These are phyloP conservation scores for Strongylocentrotus purpuratus DNA, from an alignment of 35 echinoderm and acorn worm genomes.

Conservation along the genomic window DNA sequence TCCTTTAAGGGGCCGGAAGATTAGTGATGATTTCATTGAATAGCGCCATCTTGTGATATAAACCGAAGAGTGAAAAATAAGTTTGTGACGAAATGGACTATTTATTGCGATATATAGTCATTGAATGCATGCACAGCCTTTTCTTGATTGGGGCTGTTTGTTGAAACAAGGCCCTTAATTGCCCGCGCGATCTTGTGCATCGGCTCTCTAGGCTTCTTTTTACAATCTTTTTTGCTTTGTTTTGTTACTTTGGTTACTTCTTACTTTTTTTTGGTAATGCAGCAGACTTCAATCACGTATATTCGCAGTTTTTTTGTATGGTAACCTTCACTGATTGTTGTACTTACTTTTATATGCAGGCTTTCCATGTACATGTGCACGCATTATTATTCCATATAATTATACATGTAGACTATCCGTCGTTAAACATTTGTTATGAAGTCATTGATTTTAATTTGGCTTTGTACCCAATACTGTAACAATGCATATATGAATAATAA, in stretches of 20 bases:
- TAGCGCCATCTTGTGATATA: too few species aligned
- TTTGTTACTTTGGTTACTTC: too few species aligned
- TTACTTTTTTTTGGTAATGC: neutral
- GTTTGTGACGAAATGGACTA: too few species aligned
- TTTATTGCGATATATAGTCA: too few species aligned
- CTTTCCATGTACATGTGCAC: neutral
- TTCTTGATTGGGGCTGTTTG: conserved; percentile 5
- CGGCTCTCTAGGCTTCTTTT: neutral
- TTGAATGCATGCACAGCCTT: too few species aligned
- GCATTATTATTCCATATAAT: too few species aligned
- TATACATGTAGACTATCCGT: neutral
- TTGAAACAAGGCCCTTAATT: neutral
- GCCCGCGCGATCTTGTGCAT: neutral
- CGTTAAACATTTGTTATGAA: neutral
- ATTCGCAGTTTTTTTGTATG: neutral
- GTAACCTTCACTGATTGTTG: neutral
- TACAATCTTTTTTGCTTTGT: neutral
- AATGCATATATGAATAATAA: too few species aligned
- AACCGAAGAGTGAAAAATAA: too few species aligned
- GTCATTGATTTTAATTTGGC: too few species aligned
- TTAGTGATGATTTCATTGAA: too few species aligned
- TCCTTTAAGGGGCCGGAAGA: too few species aligned
- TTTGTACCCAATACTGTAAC: too few species aligned
- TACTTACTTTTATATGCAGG: neutral
- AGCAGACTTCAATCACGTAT: neutral